Conservation (phyloP, 1,140 invertebrate species). For the Drosophila subpulchrella region DNA sequence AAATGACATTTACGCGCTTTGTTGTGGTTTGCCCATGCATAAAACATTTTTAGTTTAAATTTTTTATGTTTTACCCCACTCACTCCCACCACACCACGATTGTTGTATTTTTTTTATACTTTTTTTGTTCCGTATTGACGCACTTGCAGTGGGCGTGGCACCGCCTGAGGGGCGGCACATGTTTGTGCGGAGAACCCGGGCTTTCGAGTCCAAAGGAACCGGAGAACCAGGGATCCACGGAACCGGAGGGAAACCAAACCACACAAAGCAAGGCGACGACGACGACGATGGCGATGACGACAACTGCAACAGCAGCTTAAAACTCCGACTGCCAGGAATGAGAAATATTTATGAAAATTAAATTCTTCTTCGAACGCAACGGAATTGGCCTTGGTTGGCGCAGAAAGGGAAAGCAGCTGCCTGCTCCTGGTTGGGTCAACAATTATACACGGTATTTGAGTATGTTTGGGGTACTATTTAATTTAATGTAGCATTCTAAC, state of each 20-base stretch:
- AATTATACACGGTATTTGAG: background rate
- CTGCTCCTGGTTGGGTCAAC: constrained; percentile 8
- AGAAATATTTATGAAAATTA: constrained; percentile 56
- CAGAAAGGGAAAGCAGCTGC: background rate
- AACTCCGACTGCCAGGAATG: constrained; percentile 31
- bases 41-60: constrained; percentile 79
- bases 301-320: constrained; percentile 42
- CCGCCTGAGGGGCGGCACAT: constrained; percentile 17
- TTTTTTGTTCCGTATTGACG: constrained; percentile 15
- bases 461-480: background rate
- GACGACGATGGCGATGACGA: constrained; percentile 1
- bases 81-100: constrained; percentile 9
- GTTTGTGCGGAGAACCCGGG: constrained; percentile 32
- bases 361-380: constrained; percentile 30
- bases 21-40: constrained; percentile 80
- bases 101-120: background rate
- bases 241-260: constrained; percentile 3
- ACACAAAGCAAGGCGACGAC: constrained; percentile 26
- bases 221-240: background rate
- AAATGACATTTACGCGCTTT: constrained; percentile 83
- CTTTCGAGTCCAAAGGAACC: background rate
- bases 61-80: constrained; percentile 46
- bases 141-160: constrained; percentile 38
- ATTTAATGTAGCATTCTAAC: background rate
- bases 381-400: constrained; percentile 7